A percentile compares a stretch with the other conserved stretches of the same genome.
phyloP scores from a whole-genome alignment of 2,113 vertebrate species.

The Oceanodroma tethys region DNA sequence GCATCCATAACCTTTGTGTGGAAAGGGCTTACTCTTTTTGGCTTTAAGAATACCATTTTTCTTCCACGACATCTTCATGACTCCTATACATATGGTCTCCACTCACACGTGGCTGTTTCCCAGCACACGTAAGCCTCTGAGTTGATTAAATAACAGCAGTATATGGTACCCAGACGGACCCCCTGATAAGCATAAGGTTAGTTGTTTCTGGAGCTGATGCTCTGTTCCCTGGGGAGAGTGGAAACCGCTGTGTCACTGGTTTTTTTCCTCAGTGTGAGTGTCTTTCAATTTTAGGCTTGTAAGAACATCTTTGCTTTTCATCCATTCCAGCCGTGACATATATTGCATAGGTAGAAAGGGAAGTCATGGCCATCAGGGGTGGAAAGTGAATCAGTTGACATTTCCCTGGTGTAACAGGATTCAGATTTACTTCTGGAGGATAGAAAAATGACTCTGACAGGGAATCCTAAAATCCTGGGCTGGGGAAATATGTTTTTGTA shows the following conservation, averaged over 20 bases:
- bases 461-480: not conserved
- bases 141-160: not conserved
- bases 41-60: not conserved
- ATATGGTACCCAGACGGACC: not conserved
- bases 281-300: not conserved
- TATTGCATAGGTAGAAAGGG: constrained; percentile 2
- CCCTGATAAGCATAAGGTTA: not conserved
- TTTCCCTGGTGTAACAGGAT: not conserved
- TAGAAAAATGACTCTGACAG: constrained; percentile 22
- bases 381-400: not conserved
- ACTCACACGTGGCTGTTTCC: not conserved
- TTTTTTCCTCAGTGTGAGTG: not conserved
- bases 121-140: not conserved
- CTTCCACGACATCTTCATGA: not conserved
- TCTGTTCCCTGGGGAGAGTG: not conserved
- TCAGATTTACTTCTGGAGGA: constrained; percentile 12
- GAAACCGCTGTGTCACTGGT: not conserved
- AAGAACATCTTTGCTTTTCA: constrained; percentile 5
- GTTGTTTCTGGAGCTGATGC: not conserved
- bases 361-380: not conserved
- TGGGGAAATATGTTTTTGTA: constrained; percentile 25
- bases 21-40: not conserved
- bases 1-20: constrained; percentile 35
- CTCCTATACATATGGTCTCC: not conserved
- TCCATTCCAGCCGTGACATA: not conserved